phyloP scores from a whole-genome alignment of 2,888 invertebrate species.

The Nesidiocoris tenuis region DNA sequence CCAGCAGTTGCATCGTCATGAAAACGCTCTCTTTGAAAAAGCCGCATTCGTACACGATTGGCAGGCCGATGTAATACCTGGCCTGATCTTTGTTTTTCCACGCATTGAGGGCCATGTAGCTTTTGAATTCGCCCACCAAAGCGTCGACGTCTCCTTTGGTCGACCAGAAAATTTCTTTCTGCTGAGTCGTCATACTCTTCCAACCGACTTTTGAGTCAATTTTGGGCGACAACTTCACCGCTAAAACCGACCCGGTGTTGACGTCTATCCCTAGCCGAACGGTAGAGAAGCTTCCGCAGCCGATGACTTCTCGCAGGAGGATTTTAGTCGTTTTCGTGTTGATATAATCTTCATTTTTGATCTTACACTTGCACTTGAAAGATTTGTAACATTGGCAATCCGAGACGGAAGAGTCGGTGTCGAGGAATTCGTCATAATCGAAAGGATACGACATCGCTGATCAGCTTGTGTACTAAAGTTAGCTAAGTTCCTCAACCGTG shows the following conservation, averaged over 20 bases:
- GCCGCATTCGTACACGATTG: conserved; percentile 18
- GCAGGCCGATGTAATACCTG: conserved; percentile 4
- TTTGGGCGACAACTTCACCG: conserved; percentile 7
- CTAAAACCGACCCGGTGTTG: conserved; percentile 10
- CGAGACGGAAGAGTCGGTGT: not conserved
- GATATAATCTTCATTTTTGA: not conserved
- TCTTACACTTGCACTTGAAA: not conserved
- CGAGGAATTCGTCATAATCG: not conserved
- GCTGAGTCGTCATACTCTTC: not conserved
- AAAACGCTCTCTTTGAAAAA: conserved; percentile 7
- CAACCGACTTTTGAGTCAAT: not conserved
- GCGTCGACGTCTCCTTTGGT: conserved; percentile 14
- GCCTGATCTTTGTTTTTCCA: conserved; percentile 10
- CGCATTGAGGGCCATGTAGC: conserved; percentile 1
- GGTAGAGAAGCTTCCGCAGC: not conserved
- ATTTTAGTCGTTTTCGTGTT: not conserved
- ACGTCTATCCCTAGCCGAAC: conserved; percentile 17
- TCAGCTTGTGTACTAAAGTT: no score
- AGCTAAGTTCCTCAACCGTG: no score
- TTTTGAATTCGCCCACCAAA: conserved; percentile 22
- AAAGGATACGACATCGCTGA: not conserved
- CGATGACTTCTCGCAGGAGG: not conserved
- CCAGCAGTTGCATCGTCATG: conserved; percentile 25
- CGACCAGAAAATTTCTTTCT: conserved; percentile 15
- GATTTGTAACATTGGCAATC: not conserved